Evolutionary conservation across 2,797 vertebrate genomes (phyloP), one percentile per base, ranked within the genome.

Genomic region (Tenualosa ilisha): DNA sequence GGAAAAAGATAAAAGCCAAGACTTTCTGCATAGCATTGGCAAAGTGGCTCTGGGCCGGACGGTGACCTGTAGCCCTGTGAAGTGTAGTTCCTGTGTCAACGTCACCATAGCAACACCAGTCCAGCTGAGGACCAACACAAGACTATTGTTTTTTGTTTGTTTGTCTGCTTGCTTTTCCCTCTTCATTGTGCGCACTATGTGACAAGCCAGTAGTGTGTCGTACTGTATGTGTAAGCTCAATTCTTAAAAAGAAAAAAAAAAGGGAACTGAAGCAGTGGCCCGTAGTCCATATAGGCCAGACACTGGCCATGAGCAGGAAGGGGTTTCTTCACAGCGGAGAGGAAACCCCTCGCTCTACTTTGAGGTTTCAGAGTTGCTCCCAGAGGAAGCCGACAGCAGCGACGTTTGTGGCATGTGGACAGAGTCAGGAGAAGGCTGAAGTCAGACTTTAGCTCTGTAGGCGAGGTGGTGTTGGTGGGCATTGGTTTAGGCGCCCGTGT

Each of bases 401-500:
- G 89, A 86, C 81, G 40, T 26, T 61, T n/a, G 79, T 3, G 82
- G 86, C 68, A 75, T 17, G 20, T 81, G 24, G 63, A 46, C 26
- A 56, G 86, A 83, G 63, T 43, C 24, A 15, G n/a, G 24, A 6
- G 24, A 79, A 43, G 72, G 20, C 72, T 26, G n/a, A n/a, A n/a
- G n/a, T n/a, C n/a, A n/a, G n/a, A n/a, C n/a, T n/a, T n/a, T n/a
- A n/a, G 50, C 65, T 46, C 72, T 46, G 20, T 79, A 79, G 72
- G 72, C 72, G 72, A 43, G 83, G 84, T 54, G 82, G 37, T 17
- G 31, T 46, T 43, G 68, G 72, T 17, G 53, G 53, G 11, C 53
- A 12, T 0, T 17, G 72, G 0, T 49, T 94, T 94, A 97, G 85
- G 95, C 93, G 3, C 95, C 96, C 4, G 92, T 91, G 86, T 96